phyloP scores from a whole-genome alignment of 2,888 invertebrate species.

The Eurytoma californica region DNA sequence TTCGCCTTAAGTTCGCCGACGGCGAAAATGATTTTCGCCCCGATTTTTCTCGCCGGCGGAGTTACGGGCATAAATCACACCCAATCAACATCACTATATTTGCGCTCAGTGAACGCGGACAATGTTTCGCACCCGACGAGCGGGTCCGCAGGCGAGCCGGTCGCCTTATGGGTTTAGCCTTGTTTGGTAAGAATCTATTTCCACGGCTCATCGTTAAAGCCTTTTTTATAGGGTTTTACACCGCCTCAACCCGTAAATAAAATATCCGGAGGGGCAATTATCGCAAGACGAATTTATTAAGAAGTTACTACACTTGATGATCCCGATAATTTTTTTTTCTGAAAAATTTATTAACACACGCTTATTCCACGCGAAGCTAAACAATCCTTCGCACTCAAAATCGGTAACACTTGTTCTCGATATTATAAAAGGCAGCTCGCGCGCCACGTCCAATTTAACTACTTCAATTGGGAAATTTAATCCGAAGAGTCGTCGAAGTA shows the following conservation, averaged over 20 bases:
- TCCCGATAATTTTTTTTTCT: too few species aligned
- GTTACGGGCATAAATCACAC: slow-evolving; percentile 40
- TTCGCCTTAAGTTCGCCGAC: background rate
- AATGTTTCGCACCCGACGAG: slow-evolving; percentile 24
- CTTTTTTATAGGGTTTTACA: slow-evolving; percentile 12
- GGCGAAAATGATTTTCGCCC: slow-evolving; percentile 29
- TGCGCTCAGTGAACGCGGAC: background rate
- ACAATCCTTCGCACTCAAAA: too few species aligned
- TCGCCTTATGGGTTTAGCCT: slow-evolving; percentile 13
- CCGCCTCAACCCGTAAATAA: too few species aligned
- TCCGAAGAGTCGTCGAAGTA: background rate
- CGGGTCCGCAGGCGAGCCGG: background rate
- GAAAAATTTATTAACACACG: too few species aligned
- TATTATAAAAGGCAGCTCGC: too few species aligned
- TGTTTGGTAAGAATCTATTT: slow-evolving; percentile 44
- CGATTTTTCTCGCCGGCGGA: slow-evolving; percentile 27
- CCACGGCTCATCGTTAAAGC: background rate
- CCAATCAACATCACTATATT: slow-evolving; percentile 36
- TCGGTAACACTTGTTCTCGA: too few species aligned
- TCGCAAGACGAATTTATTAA: too few species aligned
- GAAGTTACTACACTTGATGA: too few species aligned
- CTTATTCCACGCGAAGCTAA: too few species aligned
- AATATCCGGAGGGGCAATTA: too few species aligned
- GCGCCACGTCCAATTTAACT: too few species aligned
- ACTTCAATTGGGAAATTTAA: too few species aligned